A percentile compares a stretch with the other conserved stretches of the same genome.
These are phyloP conservation scores for Electrophaes corylata DNA, from an alignment of 2,888 invertebrate species.

Conservation along the genomic window DNA sequence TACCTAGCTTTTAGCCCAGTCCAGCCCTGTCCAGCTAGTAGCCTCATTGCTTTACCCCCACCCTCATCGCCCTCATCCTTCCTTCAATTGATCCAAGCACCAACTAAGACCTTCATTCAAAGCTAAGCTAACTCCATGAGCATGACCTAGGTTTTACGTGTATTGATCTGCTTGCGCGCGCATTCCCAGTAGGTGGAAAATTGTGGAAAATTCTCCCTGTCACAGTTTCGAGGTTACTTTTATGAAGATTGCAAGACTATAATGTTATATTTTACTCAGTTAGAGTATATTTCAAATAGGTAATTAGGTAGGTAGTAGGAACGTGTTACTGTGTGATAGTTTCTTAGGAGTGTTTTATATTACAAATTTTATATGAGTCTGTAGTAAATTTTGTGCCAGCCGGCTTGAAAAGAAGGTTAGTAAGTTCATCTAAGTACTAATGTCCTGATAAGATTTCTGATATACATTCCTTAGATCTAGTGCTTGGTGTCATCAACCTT, in stretches of 20 bases:
- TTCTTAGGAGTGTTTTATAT: not conserved
- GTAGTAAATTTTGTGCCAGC: slow-evolving; percentile 1
- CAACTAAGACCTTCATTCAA: not conserved
- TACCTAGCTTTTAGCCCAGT: too few species aligned
- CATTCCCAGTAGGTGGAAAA: slow-evolving; percentile 41
- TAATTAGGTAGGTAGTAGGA: not conserved
- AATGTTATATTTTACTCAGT: not conserved
- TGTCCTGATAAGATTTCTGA: too few species aligned
- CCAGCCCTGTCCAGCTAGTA: too few species aligned
- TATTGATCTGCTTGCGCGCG: slow-evolving; percentile 77
- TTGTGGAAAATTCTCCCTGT: slow-evolving; percentile 57
- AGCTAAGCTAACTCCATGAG: slow-evolving; percentile 19
- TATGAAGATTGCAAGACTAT: slow-evolving; percentile 16
- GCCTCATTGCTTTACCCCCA: not conserved
- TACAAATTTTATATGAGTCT: slow-evolving; percentile 6
- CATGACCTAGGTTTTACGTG: slow-evolving; percentile 14
- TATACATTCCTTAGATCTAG: not conserved
- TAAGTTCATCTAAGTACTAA: too few species aligned
- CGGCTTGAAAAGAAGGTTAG: slow-evolving; percentile 17
- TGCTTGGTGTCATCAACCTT: too few species aligned
- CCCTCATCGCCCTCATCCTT: not conserved
- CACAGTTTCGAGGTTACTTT: slow-evolving; percentile 54
- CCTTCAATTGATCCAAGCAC: not conserved
- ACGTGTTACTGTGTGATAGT: not conserved
- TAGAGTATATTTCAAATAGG: not conserved